These are phyloP conservation scores for Meteorus colon DNA, from an alignment of 2,888 invertebrate species.

Conservation along the genomic window DNA sequence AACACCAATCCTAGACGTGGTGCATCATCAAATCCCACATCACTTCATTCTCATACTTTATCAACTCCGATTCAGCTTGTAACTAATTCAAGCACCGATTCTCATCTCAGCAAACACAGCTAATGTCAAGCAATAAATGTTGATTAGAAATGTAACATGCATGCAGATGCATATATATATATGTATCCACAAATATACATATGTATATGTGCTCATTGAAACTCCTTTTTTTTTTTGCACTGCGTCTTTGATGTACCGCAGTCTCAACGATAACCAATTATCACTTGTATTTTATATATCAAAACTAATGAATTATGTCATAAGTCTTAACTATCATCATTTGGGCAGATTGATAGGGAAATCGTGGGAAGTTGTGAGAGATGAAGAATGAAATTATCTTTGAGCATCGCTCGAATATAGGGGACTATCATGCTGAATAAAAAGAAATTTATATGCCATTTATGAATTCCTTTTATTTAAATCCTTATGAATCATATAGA, in stretches of 20 bases:
- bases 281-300: constrained; percentile 70
- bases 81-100: constrained; percentile 67
- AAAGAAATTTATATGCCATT: constrained; percentile 53
- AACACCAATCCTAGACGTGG: constrained; percentile 70
- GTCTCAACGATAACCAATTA: constrained; percentile 52
- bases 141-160: constrained; percentile 28
- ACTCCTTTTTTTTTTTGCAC: constrained; percentile 29
- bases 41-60: constrained; percentile 64
- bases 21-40: constrained; percentile 61
- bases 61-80: constrained; percentile 68
- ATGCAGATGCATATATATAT: not conserved
- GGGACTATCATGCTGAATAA: constrained; percentile 52
- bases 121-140: constrained; percentile 63
- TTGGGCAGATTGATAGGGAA: constrained; percentile 25
- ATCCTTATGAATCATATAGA: not conserved
- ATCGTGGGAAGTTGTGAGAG: constrained; percentile 22
- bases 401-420: constrained; percentile 41
- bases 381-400: constrained; percentile 35
- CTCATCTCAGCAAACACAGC: constrained; percentile 70
- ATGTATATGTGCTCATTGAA: constrained; percentile 3
- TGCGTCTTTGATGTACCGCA: constrained; percentile 34
- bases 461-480: constrained; percentile 7
- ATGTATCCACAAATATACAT: not conserved
- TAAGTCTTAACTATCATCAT: constrained; percentile 16
- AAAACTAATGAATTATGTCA: constrained; percentile 49